Evolutionary conservation across 2,113 vertebrate genomes (phyloP), one percentile per base, ranked within the genome.

Genomic region (Pampusana beccarii): DNA sequence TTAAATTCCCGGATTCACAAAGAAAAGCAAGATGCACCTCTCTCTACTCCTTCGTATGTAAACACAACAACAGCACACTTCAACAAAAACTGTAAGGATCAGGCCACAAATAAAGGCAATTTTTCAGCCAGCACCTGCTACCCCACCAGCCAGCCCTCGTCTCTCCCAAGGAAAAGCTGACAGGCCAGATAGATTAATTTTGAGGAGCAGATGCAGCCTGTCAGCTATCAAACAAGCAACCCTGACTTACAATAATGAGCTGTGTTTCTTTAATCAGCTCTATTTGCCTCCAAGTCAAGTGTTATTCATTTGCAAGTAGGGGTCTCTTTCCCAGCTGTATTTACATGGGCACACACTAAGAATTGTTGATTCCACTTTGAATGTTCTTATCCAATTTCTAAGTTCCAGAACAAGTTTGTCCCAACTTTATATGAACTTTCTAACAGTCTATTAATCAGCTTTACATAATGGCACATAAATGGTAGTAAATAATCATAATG

Each of bases 161-260:
- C 83, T 40, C 57, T 74, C 77, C 83, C 65, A 71, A 31, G 42
- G 36, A 71, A 90, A 97, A 86, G 69, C 91, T 78, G 72, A 38
- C 72, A 91, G 91, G 69, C 46, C 29, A 58, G 48, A 88, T 5
- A 94, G 80, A 95, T 84, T 81, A 86, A 91, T 95, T 91, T 51
- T 33, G 62, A 93, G 72, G 56, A 88, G 56, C 95, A 97, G 95
- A 97, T 94, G 94, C 86, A 96, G 86, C 26, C 88, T 74, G 82
- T 84, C 83, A 89, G 72, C 83, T 71, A 86, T 71, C 80, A 86
- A 72, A 84, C 80, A 90, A 86, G 46, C 77, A 95, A 78, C 56
- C 73, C 51, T 57, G 86, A 73, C 64, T 94, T 77, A 86, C 13
- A 86, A 84, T 88, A 94, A 70, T 21, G 66, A 92, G 85, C 82